Evolutionary conservation across 1,140 invertebrate species (phyloP).

Genomic region (Adelges cooleyi): DNA sequence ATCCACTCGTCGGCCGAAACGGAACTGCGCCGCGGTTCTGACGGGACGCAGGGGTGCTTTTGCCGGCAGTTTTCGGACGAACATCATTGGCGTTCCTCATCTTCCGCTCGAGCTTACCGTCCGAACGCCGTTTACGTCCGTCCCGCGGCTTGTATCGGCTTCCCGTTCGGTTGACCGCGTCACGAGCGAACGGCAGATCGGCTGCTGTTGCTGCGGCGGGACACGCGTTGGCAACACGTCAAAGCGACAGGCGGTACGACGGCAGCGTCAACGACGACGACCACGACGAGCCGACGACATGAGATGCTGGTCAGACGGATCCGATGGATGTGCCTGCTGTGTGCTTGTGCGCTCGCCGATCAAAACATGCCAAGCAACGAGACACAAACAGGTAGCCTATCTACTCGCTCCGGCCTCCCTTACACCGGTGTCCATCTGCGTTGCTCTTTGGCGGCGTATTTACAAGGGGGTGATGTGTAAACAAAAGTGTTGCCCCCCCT

Average conservation of each 20-base stretch:
- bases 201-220: not conserved
- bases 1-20: constrained; percentile 8
- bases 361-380: constrained; percentile 2
- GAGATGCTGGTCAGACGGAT: constrained; percentile 24
- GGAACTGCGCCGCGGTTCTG: constrained; percentile 1
- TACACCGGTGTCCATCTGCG: not conserved
- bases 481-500: not conserved
- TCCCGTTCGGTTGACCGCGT: not conserved
- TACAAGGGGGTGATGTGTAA: not conserved
- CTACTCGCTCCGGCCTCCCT: not conserved
- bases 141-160: not conserved
- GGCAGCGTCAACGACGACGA: not conserved
- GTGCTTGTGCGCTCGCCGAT: constrained; percentile 20
- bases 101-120: not conserved
- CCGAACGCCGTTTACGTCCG: no score
- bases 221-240: not conserved
- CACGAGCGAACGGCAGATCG: not conserved
- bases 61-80: not conserved
- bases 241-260: not conserved
- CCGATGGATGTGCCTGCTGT: constrained; percentile 23
- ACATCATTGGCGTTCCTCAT: not conserved
- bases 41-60: not conserved
- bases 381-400: constrained; percentile 21
- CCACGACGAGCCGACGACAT: constrained; percentile 5
- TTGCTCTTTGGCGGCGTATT: not conserved